A percentile compares a stretch with the other conserved stretches of the same genome.
These are phyloP conservation scores for Meliscaeva auricollis DNA, from an alignment of 2,888 invertebrate species.

Conservation along the genomic window DNA sequence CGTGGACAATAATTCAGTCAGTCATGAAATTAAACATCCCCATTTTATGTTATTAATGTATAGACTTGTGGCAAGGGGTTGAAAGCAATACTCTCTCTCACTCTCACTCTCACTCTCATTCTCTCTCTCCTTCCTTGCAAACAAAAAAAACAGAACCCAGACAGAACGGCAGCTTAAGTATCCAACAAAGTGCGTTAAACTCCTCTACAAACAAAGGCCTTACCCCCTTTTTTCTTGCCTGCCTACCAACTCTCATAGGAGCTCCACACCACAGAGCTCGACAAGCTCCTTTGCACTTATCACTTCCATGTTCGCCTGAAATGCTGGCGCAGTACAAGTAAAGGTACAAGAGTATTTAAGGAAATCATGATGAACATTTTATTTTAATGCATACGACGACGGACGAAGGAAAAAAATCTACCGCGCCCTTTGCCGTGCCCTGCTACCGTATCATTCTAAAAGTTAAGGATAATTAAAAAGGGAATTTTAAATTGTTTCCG, in stretches of 20 bases:
- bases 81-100: not conserved
- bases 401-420: slow-evolving; percentile 4
- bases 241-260: not conserved
- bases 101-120: not conserved
- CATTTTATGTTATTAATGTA: slow-evolving; percentile 2
- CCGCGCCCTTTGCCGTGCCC: slow-evolving; percentile 3
- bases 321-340: slow-evolving; percentile 35
- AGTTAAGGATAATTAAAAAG: slow-evolving; percentile 72
- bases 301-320: slow-evolving; percentile 42
- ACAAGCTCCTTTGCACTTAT: slow-evolving; percentile 44
- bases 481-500: slow-evolving; percentile 70
- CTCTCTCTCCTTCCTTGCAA: not conserved
- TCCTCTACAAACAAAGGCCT: slow-evolving; percentile 56
- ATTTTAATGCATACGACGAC: slow-evolving; percentile 50
- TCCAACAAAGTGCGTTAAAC: slow-evolving; percentile 73
- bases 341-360: slow-evolving; percentile 45
- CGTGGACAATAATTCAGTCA: slow-evolving; percentile 4
- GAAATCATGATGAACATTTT: slow-evolving; percentile 70
- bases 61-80: not conserved
- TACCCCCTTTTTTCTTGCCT: not conserved
- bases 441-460: slow-evolving; percentile 22
- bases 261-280: not conserved
- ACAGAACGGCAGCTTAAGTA: slow-evolving; percentile 62
- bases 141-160: slow-evolving; percentile 15
- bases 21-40: slow-evolving; percentile 25